phyloP scores from a whole-genome alignment of 2,888 invertebrate genomes.

The Tinea trinotella region DNA sequence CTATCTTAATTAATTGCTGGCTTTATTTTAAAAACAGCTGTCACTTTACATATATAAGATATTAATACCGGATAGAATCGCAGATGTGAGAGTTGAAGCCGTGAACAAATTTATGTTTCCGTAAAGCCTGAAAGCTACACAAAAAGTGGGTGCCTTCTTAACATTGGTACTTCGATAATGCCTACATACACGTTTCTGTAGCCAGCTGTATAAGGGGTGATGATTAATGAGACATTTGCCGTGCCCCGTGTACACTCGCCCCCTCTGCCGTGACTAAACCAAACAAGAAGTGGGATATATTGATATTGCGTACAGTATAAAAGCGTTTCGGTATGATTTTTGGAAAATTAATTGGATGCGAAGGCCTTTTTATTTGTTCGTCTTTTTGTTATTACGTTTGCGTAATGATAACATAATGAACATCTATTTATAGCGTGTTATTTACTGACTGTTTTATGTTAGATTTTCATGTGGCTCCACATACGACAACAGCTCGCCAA shows the following conservation, averaged over 20 bases:
- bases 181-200: slow-evolving; percentile 48
- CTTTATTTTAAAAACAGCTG: slow-evolving; percentile 2
- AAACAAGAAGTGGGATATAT: slow-evolving; percentile 9
- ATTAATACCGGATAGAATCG: slow-evolving; percentile 17
- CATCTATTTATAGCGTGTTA: not conserved
- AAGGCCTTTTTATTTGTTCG: slow-evolving; percentile 9
- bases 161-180: slow-evolving; percentile 16
- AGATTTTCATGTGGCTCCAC: too few relatives aligned
- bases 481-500: too few relatives aligned
- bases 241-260: slow-evolving; percentile 33
- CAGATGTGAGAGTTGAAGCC: slow-evolving; percentile 14
- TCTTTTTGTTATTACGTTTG: slow-evolving; percentile 9
- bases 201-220: slow-evolving; percentile 49
- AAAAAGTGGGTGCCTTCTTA: slow-evolving; percentile 46
- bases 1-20: not conserved
- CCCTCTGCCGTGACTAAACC: slow-evolving; percentile 35
- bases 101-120: slow-evolving; percentile 17
- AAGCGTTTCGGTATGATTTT: slow-evolving; percentile 3
- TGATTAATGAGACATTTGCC: slow-evolving; percentile 60
- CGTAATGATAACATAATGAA: not conserved
- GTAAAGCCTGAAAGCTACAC: slow-evolving; percentile 25
- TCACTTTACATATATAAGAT: slow-evolving; percentile 4
- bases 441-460: not conserved
- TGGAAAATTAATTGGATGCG: slow-evolving; percentile 11
- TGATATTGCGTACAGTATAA: slow-evolving; percentile 16